Evolutionary conservation across 2,797 vertebrate species (phyloP).

Genomic region (Rhincodon typus): DNA sequence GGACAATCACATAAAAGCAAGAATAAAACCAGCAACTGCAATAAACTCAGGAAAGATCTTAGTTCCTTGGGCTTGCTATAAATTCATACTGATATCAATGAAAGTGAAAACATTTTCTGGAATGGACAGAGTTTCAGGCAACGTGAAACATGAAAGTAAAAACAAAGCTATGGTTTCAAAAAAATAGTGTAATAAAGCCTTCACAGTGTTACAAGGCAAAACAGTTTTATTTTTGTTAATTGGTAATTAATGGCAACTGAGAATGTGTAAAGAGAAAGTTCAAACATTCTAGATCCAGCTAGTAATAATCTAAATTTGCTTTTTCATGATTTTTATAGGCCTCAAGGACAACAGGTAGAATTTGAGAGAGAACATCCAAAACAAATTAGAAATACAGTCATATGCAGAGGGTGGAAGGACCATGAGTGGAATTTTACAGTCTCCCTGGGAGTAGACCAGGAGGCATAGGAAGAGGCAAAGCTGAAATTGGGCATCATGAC

Average conservation of each 20-base stretch:
- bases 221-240: not conserved
- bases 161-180: not conserved
- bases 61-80: not conserved
- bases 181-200: not conserved
- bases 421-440: not conserved
- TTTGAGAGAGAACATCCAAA: not conserved
- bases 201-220: not conserved
- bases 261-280: not conserved
- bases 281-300: not conserved
- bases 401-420: not conserved
- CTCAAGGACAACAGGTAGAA: not conserved
- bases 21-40: not conserved
- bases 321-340: not conserved
- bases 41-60: not conserved
- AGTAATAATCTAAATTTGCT: not conserved
- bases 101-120: not conserved
- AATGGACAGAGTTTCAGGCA: not conserved
- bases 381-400: not conserved
- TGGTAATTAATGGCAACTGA: not conserved
- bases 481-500: no score
- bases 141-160: not conserved
- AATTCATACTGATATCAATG: not conserved
- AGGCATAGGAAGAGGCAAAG: no score
- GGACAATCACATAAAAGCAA: not conserved
- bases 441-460: no score